Evolutionary conservation across 2,113 vertebrate genomes (phyloP), one percentile per base, ranked within the genome.

Genomic region (Dipodomys spectabilis): DNA sequence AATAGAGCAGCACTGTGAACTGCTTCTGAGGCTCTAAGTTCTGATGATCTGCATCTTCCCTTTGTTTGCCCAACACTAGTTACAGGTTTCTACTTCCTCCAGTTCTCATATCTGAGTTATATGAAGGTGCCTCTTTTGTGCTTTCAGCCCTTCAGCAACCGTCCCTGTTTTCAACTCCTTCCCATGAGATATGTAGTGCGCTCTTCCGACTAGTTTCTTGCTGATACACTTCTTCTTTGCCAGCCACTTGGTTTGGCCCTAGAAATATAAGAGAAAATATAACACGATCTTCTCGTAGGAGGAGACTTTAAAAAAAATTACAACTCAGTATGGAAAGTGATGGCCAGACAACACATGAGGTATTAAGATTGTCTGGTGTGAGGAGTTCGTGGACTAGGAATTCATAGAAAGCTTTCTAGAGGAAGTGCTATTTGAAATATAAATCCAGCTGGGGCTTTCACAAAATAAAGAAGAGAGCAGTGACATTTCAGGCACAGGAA

Each of bases 401-500:
- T 64, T 90, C 15, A 1, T 1, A 44, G 74, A 67, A 88, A 75
- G 39, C 2, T 88, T 49, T 81, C 16, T 71, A 11, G 23, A 7
- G 6, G 44, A 28, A 13, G 1, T 35, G 18, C 5, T 87, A 16
- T 83, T 84, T 87, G 81, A 87, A 90, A 72, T 73, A 73, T 77
- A 73, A 44, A 68, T 74, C 64, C 62, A 94, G 39, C 13, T 44
- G 25, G 35, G 64, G 25, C 73, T 80, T 85, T 30, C 82, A 28
- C n/a, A 68, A 91, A 89, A 79, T 65, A 15, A 86, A 80, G 67
- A 75, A 69, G 89, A 80, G 20, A 64, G 6, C 86, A 88, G 28
- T 27, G 30, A 30, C 23, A 35, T 60, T 65, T 93, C 49, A 71
- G 60, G 35, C 20, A 81, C 23, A 77, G 62, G 30, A 60, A 53